Evolutionary conservation across 2,888 invertebrate genomes (phyloP).

Genomic region (Tetranychus piercei): DNA sequence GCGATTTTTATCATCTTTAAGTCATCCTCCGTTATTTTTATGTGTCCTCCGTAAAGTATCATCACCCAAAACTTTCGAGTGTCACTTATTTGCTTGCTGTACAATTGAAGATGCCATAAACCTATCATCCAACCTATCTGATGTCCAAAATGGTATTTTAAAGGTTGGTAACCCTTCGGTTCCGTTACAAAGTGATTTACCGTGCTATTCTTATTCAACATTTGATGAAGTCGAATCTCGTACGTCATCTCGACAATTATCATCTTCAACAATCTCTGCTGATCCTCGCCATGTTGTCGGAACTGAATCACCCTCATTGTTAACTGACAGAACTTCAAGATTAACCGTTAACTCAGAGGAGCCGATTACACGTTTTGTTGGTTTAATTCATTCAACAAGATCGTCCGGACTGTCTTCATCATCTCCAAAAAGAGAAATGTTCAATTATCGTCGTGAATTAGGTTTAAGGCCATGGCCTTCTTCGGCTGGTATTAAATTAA

Average conservation of each 20-base stretch:
- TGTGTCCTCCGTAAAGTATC: slow-evolving; percentile 25
- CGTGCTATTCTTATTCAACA: not conserved
- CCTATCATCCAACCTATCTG: slow-evolving; percentile 14
- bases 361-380: not conserved
- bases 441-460: not conserved
- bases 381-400: too few relatives aligned
- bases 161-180: slow-evolving; percentile 11
- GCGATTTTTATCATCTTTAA: slow-evolving; percentile 24
- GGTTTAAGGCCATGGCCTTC: not conserved
- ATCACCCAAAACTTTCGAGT: slow-evolving; percentile 23
- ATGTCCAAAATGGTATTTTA: slow-evolving; percentile 3
- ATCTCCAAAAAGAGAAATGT: not conserved
- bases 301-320: not conserved
- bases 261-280: not conserved
- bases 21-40: slow-evolving; percentile 26
- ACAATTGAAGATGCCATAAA: slow-evolving; percentile 25
- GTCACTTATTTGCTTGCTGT: slow-evolving; percentile 26
- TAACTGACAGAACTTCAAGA: not conserved
- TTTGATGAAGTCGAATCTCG: not conserved
- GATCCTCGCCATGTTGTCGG: not conserved
- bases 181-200: not conserved
- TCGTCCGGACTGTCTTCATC: too few relatives aligned
- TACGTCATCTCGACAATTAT: not conserved
- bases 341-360: not conserved
- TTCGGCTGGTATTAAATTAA: not conserved